Evolutionary conservation across 2,888 invertebrate species (phyloP), one percentile per base, ranked within the genome.

Genomic region (Andrena trimmerana): DNA sequence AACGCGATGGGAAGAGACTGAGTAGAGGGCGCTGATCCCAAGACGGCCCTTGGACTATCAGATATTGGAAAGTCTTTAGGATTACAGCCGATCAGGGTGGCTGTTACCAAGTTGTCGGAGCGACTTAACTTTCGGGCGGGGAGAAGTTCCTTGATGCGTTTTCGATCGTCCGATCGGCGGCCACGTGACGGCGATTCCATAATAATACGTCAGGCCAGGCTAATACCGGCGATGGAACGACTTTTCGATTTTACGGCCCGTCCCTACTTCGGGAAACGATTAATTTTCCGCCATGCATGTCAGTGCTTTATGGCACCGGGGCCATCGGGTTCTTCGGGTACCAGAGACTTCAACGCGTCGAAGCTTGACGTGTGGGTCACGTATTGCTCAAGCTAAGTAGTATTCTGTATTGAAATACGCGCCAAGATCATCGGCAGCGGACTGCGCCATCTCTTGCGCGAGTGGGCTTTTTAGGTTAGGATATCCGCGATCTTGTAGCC

Each of bases 41-140:
- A 66, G 65, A 63, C 65, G 69, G 69, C 69, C 81, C 57, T 5
- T 50, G 72, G 68, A 83, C 80, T 86, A 89, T 91, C 91, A 87
- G 91, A 91, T 91, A 91, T 92, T 85, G 92, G 92, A 92, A 91
- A 91, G 86, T 90, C 88, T 90, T 90, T 89, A 91, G 90, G 88
- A 90, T 91, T 91, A 89, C 85, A 88, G 84, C 85, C 83, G 88
- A 89, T 88, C 88, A 84, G 62, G 79, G 79, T 73, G 86, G 84
- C 88, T 87, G 90, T 89, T 90, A 91, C 89, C 85, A 85, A 89
- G 88, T 88, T 86, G 85, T 85, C 89, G 78, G 70, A 83, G 86
- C 84, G 84, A 85, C 86, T 88, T 85, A 89, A 89, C 86, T 82
- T 81, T 54, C 81, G 78, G 89, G 84, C 86, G 79, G 77, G 85